Base-by-base conservation (phyloP, 1,140 invertebrate genomes). In the Dreissena polymorpha region DNA sequence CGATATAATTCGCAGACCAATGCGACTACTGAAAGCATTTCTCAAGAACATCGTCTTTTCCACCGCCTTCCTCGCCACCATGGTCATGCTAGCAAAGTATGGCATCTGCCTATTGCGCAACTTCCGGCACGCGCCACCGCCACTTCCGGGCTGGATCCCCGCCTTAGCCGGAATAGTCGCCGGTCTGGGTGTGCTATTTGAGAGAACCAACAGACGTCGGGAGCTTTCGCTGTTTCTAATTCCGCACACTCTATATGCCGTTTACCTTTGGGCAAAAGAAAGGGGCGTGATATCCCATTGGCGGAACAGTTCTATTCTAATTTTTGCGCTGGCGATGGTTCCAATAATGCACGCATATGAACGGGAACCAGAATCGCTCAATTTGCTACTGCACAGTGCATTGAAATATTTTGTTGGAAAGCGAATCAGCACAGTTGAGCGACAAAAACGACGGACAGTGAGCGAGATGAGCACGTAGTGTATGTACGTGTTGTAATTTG, bases 341-440 rank as follows among this genome's bases (percentile, higher is more conserved):
- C 83, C 87, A 0, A 76, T 91, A 2, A 90, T 91, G 90, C 89
- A 91, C 65, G 89, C 90, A 0, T 90, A 91, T 73, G 90, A 91
- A 74, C 82, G 89, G 10, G 88, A 91, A 60, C 88, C 89, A 65
- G 85, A 87, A 23, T 90, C 90, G 7, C 76, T 90, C 18, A 88
- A 85, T 10, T 27, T 86, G 68, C 84, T 91, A 7, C 73, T 91
- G 12, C 86, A 88, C 63, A 88, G 90, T 64, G 23, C 90, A 10
- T 64, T 91, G 2, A 85, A 75, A 50, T 88, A 85, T 68, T 90
- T 90, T 72, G 85, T 90, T 60, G 89, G 90, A 14, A 68, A 72
- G 63, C 71, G 78, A 27, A 69, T 78, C 29, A 76, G 67, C 49
- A 76, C 81, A 27, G 72, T 71, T 29, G 85, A 88, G 73, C 55